These are phyloP conservation scores for Eueremaeus valkanovi DNA, from an alignment of 2,888 invertebrate species.

Conservation along the genomic window DNA sequence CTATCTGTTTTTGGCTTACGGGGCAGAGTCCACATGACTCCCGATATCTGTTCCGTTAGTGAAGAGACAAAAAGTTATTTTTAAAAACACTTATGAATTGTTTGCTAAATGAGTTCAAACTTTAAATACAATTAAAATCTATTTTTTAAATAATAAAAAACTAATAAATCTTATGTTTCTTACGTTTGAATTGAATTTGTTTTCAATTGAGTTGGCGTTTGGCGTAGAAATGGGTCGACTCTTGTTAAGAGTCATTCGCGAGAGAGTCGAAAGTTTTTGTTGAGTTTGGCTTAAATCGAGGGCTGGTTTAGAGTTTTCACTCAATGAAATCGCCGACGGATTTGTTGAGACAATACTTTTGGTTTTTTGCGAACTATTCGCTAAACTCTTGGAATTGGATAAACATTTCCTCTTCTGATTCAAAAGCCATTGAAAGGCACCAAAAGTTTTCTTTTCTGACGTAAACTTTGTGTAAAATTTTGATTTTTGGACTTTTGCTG, in stretches of 20 bases:
- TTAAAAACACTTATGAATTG: slow-evolving; percentile 37
- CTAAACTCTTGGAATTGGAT: not conserved
- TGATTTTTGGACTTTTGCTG: slow-evolving; percentile 22
- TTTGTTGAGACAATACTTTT: not conserved
- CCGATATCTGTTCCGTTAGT: not conserved
- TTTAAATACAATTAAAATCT: not conserved
- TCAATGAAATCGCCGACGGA: not conserved
- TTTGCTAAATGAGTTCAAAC: not conserved
- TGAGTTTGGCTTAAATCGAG: not conserved
- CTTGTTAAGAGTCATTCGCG: slow-evolving; percentile 10
- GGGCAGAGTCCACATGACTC: slow-evolving; percentile 49
- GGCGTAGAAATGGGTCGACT: slow-evolving; percentile 30
- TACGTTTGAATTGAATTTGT: slow-evolving; percentile 16
- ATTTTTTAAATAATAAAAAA: not conserved
- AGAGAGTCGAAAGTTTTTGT: slow-evolving; percentile 16
- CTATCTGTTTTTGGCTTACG: slow-evolving; percentile 47
- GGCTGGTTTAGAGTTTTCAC: not conserved
- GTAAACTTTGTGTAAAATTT: slow-evolving; percentile 14
- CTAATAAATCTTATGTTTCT: too few species aligned
- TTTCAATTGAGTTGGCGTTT: slow-evolving; percentile 3
- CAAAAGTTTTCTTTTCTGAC: slow-evolving; percentile 14
- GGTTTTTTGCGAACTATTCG: not conserved
- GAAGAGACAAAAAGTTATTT: not conserved
- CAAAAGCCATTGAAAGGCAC: slow-evolving; percentile 22
- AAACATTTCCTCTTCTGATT: slow-evolving; percentile 26